Conservation (phyloP, 2,113 vertebrate species). For the Ranitomeya imitator region DNA sequence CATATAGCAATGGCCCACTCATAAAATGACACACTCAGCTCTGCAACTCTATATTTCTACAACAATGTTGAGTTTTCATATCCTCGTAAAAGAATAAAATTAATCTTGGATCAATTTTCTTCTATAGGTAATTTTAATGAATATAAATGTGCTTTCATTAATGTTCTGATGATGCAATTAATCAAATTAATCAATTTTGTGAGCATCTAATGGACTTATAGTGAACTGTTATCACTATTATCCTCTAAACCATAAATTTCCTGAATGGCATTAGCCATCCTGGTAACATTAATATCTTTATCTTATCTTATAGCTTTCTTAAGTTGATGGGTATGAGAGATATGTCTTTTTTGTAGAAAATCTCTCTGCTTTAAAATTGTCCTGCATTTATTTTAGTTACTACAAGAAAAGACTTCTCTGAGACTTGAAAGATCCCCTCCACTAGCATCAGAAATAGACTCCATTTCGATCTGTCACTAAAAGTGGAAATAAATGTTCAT, state of each 20-base stretch:
- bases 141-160: not conserved
- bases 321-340: not conserved
- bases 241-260: not conserved
- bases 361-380: not conserved
- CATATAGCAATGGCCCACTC: too few species aligned
- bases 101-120: not conserved
- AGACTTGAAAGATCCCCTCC: too few species aligned
- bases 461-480: too few species aligned
- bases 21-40: too few species aligned
- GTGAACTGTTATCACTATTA: not conserved
- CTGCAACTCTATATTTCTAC: too few species aligned
- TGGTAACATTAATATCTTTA: not conserved
- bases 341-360: too few species aligned
- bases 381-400: not conserved
- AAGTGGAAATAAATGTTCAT: not conserved
- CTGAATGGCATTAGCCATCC: not conserved
- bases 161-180: not conserved
- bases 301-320: not conserved
- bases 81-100: not conserved
- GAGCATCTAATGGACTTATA: not conserved
- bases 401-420: too few species aligned
- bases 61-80: too few species aligned
- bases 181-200: conserved; percentile 18
- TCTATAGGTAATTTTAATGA: conserved; percentile 16
- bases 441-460: not conserved